Conservation (phyloP, 1,140 invertebrate genomes). For the Lamellibrachia luymesi region DNA sequence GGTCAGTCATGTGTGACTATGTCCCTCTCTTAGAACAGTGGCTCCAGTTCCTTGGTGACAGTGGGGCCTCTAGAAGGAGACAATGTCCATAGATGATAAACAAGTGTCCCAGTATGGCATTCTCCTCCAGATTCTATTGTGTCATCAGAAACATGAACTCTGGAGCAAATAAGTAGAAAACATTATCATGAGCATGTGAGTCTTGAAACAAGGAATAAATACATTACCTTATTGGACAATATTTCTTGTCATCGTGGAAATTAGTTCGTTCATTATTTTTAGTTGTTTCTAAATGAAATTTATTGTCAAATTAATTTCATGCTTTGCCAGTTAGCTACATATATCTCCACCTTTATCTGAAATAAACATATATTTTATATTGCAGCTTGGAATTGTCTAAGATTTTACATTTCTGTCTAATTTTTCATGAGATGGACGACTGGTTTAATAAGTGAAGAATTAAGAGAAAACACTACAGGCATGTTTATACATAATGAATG, state of each 20-base stretch:
- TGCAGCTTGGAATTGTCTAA: neutral
- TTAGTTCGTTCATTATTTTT: neutral
- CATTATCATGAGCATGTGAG: neutral
- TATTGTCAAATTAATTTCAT: neutral
- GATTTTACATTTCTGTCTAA: neutral
- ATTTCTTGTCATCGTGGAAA: neutral
- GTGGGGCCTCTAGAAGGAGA: too few relatives aligned
- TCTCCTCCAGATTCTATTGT: neutral
- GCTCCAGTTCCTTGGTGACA: too few relatives aligned
- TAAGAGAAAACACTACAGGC: too few relatives aligned
- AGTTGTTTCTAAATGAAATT: neutral
- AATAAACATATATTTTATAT: neutral
- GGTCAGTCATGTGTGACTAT: neutral
- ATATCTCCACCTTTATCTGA: neutral
- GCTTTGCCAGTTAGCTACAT: neutral
- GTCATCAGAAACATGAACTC: neutral
- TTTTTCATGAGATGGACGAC: too few relatives aligned
- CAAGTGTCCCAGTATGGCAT: neutral
- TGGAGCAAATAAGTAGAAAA: neutral
- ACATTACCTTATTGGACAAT: neutral
- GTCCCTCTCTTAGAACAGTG: neutral
- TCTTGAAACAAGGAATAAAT: neutral
- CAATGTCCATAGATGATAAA: neutral
- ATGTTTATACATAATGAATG: too few relatives aligned
- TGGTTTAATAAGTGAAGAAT: too few relatives aligned